Percentiles rank a stretch among this genome's conserved stretches.
phyloP scores from a whole-genome alignment of 2,797 vertebrate genomes.

The Hephaestus fuliginosus region DNA sequence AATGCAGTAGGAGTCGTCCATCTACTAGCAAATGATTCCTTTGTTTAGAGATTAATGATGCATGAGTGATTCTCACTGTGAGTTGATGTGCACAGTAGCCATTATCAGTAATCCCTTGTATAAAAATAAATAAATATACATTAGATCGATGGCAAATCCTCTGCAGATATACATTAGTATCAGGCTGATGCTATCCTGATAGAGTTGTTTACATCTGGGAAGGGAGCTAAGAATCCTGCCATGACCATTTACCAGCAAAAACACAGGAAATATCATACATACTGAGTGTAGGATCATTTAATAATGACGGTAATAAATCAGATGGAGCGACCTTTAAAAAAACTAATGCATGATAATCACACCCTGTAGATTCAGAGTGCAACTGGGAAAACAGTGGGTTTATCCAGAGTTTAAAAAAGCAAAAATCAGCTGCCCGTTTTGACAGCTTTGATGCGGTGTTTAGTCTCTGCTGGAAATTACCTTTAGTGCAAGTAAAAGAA shows the following conservation, averaged over 20 bases:
- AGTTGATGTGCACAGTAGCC: conserved; percentile 33
- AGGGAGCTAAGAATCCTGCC: not conserved
- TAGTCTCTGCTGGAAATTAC: conserved; percentile 13
- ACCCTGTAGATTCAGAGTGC: not conserved
- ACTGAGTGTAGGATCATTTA: not conserved
- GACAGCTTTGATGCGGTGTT: not conserved
- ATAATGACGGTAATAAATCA: not conserved
- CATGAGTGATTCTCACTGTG: conserved; percentile 52
- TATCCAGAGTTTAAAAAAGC: not conserved
- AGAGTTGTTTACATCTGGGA: not conserved
- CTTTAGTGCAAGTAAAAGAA: conserved; percentile 4
- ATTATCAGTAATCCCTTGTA: conserved; percentile 35
- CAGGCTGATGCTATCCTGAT: not conserved
- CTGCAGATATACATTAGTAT: conserved; percentile 6
- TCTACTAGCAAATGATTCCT: conserved; percentile 53
- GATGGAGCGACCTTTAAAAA: not conserved
- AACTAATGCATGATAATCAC: not conserved
- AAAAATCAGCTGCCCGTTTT: conserved; percentile 14
- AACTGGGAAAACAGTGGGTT: conserved; percentile 20
- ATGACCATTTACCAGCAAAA: not conserved
- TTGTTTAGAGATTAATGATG: conserved; percentile 75
- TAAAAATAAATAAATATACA: conserved; percentile 3
- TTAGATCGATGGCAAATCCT: conserved; percentile 38
- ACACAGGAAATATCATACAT: not conserved
- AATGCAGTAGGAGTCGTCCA: conserved; percentile 26